Conservation (phyloP, 1,140 invertebrate species). For the Gryon sp. region DNA sequence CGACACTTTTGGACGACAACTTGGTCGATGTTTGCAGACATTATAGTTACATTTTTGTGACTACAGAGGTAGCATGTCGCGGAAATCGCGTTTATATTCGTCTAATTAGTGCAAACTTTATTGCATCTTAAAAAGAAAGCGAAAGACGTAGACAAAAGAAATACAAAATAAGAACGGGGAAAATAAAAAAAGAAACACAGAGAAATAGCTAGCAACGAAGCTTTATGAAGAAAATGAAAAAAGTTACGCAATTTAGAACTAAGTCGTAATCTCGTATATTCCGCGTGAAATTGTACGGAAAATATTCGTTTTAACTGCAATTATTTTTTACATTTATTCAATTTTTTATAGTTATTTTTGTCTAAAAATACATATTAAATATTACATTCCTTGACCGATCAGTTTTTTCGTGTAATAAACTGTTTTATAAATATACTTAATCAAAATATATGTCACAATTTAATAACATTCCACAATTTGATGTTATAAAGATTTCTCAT, state of each 20-base stretch:
- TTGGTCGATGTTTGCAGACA: not conserved
- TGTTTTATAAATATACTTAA: too few relatives aligned
- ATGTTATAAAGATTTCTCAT: constrained; percentile 15
- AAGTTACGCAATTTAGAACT: constrained; percentile 32
- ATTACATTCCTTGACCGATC: too few relatives aligned
- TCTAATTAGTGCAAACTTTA: constrained; percentile 46
- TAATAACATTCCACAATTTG: constrained; percentile 40
- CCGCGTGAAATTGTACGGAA: too few relatives aligned
- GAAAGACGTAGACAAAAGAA: not conserved
- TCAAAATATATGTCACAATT: too few relatives aligned
- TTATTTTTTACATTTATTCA: too few relatives aligned
- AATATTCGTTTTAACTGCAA: too few relatives aligned
- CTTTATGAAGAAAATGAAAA: constrained; percentile 38
- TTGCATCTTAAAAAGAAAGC: not conserved
- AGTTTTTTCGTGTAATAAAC: too few relatives aligned
- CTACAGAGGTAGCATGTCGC: not conserved
- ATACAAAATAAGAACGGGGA: not conserved
- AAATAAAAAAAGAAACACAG: not conserved
- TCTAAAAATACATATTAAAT: too few relatives aligned
- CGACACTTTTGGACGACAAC: constrained; percentile 1
- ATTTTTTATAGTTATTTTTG: too few relatives aligned
- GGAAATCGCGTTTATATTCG: constrained; percentile 28
- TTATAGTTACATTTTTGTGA: constrained; percentile 14
- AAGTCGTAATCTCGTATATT: constrained; percentile 43
- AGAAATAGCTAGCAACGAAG: not conserved